phyloP scores from a whole-genome alignment of 2,797 vertebrate genomes.

The Esox masquinongy region DNA sequence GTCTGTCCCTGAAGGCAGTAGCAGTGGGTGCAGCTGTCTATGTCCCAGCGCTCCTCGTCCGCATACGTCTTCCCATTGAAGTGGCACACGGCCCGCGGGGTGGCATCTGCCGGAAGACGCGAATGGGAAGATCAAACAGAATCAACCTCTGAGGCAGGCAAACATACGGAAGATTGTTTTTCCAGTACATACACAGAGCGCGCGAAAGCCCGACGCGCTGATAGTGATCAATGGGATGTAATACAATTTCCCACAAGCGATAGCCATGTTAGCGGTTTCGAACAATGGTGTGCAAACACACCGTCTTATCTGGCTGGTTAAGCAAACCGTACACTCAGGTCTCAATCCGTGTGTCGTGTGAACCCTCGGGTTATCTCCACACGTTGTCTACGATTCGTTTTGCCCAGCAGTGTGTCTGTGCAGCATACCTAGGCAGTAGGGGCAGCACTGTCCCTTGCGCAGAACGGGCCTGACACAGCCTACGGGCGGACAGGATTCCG shows the following conservation, averaged over 20 bases:
- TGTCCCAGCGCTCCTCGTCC: conserved; percentile 89
- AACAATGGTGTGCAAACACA: too few relatives aligned
- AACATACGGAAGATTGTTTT: not conserved
- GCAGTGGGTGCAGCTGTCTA: conserved; percentile 91
- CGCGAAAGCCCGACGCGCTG: too few relatives aligned
- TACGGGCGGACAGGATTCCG: conserved; percentile 84
- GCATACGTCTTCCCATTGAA: conserved; percentile 84
- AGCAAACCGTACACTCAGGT: too few relatives aligned
- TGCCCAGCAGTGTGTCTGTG: not conserved
- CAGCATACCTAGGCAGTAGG: conserved; percentile 86
- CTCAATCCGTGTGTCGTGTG: too few relatives aligned
- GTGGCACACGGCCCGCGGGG: conserved; percentile 82
- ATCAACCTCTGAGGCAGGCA: not conserved
- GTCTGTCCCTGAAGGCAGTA: conserved; percentile 91
- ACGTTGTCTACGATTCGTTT: not conserved
- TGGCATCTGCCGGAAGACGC: conserved; percentile 66
- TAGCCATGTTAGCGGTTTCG: too few relatives aligned
- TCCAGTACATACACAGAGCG: not conserved
- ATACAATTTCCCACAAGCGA: too few relatives aligned
- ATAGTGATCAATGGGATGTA: too few relatives aligned
- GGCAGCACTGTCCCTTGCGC: conserved; percentile 89
- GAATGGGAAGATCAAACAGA: not conserved
- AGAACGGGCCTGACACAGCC: conserved; percentile 84
- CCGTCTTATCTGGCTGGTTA: too few relatives aligned
- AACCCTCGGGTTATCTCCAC: not conserved